A percentile compares a stretch with the other conserved stretches of the same genome.
phyloP scores from a whole-genome alignment of 2,797 vertebrate species.

The Lithobates pipiens region DNA sequence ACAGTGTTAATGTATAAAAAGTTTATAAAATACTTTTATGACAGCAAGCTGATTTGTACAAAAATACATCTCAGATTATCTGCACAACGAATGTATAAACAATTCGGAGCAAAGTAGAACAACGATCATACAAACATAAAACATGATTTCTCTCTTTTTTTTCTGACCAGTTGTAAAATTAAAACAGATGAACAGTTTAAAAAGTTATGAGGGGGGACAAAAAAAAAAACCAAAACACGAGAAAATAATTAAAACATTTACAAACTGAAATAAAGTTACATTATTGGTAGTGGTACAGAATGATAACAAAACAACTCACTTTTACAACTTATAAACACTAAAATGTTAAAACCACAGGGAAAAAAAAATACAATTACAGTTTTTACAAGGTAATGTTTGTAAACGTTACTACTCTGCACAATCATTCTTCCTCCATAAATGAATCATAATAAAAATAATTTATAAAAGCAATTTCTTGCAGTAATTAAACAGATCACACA shows the following conservation, averaged over 20 bases:
- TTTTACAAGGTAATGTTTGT: constrained; percentile 1
- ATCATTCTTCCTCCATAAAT: constrained; percentile 20
- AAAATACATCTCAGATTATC: constrained; percentile 57
- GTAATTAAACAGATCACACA: constrained; percentile 15
- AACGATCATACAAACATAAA: constrained; percentile 1
- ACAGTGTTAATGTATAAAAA: constrained; percentile 31
- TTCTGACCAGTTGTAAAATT: constrained; percentile 15
- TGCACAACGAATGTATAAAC: constrained; percentile 52
- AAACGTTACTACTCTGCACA: background rate
- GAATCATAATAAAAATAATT: constrained; percentile 37
- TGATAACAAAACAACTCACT: constrained; percentile 28
- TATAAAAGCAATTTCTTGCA: constrained; percentile 37
- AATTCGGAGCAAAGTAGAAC: constrained; percentile 4
- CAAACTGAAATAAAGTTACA: constrained; percentile 12
- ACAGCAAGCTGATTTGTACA: constrained; percentile 48
- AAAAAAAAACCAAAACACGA: background rate
- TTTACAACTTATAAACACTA: constrained; percentile 45
- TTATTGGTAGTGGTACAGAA: background rate
- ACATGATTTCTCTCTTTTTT: constrained; percentile 6
- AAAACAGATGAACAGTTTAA: constrained; percentile 16
- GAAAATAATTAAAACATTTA: constrained; percentile 17
- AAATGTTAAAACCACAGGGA: constrained; percentile 23
- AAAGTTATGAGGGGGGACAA: background rate
- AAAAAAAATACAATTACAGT: background rate
- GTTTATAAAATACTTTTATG: constrained; percentile 57